Evolutionary conservation across 2,888 invertebrate genomes (phyloP).

Genomic region (Liposcelis brunnea): DNA sequence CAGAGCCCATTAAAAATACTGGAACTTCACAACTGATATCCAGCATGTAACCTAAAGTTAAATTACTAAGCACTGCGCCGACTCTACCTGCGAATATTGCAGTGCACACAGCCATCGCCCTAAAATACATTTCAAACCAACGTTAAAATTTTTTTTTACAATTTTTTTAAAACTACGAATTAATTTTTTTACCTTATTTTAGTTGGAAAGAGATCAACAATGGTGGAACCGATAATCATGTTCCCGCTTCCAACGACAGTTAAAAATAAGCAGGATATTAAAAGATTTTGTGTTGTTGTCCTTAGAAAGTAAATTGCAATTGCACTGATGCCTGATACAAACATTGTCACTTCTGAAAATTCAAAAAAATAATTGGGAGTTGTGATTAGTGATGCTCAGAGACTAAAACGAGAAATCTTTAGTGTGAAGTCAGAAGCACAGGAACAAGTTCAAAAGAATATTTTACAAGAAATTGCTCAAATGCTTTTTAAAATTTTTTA

Average conservation of each 20-base stretch:
- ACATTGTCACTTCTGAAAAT: slow-evolving; percentile 25
- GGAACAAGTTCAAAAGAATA: no score
- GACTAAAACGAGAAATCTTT: no score
- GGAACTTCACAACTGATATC: slow-evolving; percentile 45
- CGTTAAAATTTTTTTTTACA: not conserved
- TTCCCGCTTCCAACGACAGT: slow-evolving; percentile 32
- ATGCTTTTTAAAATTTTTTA: not conserved
- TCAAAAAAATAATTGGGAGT: no score
- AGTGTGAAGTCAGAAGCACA: no score
- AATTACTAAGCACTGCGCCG: slow-evolving; percentile 45
- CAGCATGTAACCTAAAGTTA: slow-evolving; percentile 42
- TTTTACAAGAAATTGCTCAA: not conserved
- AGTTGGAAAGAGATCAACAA: slow-evolving; percentile 28
- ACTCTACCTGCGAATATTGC: slow-evolving; percentile 44
- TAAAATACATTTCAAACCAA: slow-evolving; percentile 22
- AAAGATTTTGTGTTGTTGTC: slow-evolving; percentile 37
- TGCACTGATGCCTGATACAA: slow-evolving; percentile 37
- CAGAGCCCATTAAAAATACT: slow-evolving; percentile 39
- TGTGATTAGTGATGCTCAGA: not conserved
- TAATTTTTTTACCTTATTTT: slow-evolving; percentile 27
- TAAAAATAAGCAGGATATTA: slow-evolving; percentile 35
- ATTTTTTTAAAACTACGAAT: not conserved
- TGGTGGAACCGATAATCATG: slow-evolving; percentile 24
- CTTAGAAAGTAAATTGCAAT: slow-evolving; percentile 39
- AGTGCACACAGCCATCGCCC: slow-evolving; percentile 45